A percentile compares a stretch with the other conserved stretches of the same genome.
These are phyloP conservation scores for Neodiprion lecontei DNA, from an alignment of 1,140 invertebrate genomes.

Conservation along the genomic window DNA sequence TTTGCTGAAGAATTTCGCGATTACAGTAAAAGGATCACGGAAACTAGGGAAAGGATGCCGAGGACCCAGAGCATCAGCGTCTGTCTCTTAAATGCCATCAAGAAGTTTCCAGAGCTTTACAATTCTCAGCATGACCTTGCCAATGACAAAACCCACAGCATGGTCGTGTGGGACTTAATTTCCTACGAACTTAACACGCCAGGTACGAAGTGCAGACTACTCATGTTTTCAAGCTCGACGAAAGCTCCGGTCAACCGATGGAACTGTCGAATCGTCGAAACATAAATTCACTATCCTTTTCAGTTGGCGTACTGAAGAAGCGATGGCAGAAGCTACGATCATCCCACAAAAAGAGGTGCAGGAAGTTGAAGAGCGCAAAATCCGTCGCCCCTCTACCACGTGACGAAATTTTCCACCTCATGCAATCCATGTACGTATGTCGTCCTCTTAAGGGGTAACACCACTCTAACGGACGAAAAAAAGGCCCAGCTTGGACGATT, in stretches of 20 bases:
- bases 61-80: neutral
- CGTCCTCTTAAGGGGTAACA: no score
- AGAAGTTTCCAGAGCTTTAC: slow-evolving; percentile 5
- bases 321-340: neutral
- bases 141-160: neutral
- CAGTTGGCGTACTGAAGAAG: neutral
- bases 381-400: neutral
- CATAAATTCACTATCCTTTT: neutral
- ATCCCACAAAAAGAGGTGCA: neutral
- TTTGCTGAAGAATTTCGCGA: neutral
- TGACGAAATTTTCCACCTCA: neutral
- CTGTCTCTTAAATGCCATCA: neutral
- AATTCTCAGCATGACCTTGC: neutral
- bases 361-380: neutral
- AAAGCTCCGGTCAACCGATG: no score
- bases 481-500: no score
- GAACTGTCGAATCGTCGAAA: no score
- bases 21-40: neutral
- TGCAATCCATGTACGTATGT: neutral
- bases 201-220: neutral
- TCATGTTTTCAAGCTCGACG: no score
- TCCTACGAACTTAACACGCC: neutral
- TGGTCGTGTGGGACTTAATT: neutral
- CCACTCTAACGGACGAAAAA: no score
- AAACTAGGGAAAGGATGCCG: neutral